These are phyloP conservation scores for Tipula helvola DNA, from an alignment of 2,888 invertebrate species.

Conservation along the genomic window DNA sequence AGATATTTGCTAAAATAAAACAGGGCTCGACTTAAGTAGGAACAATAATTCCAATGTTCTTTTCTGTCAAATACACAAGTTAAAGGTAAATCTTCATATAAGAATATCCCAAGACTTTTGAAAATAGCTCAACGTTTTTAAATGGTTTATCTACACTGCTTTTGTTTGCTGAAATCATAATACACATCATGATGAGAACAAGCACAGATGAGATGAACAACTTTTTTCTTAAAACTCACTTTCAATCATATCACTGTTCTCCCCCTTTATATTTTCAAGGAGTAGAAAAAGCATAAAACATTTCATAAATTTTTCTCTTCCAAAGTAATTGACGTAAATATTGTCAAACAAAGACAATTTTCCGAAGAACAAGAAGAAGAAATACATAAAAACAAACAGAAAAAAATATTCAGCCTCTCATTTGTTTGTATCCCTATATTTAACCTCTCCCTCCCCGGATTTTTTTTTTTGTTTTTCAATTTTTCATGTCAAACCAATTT, in stretches of 20 bases:
- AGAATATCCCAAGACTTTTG: too few relatives aligned
- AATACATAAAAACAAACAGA: not conserved
- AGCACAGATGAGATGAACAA: not conserved
- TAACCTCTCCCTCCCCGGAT: not conserved
- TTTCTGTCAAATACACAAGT: too few relatives aligned
- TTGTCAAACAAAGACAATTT: constrained; percentile 4
- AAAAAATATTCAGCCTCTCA: not conserved
- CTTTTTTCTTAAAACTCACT: not conserved
- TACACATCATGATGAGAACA: not conserved
- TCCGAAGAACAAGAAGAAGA: not conserved
- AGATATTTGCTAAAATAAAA: too few relatives aligned
- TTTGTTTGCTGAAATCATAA: not conserved
- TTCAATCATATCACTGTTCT: not conserved
- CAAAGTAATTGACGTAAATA: not conserved
- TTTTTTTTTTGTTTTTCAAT: not conserved
- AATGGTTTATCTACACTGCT: not conserved
- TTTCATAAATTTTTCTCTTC: not conserved
- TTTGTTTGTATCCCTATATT: not conserved
- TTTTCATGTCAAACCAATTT: not conserved
- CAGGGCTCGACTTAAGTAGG: too few relatives aligned
- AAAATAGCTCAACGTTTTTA: not conserved
- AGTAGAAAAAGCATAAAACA: not conserved
- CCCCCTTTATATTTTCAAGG: not conserved
- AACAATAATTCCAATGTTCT: too few relatives aligned
- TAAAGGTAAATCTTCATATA: too few relatives aligned